Conservation (phyloP, 2,797 vertebrate genomes). For the Onychomys torridus region DNA sequence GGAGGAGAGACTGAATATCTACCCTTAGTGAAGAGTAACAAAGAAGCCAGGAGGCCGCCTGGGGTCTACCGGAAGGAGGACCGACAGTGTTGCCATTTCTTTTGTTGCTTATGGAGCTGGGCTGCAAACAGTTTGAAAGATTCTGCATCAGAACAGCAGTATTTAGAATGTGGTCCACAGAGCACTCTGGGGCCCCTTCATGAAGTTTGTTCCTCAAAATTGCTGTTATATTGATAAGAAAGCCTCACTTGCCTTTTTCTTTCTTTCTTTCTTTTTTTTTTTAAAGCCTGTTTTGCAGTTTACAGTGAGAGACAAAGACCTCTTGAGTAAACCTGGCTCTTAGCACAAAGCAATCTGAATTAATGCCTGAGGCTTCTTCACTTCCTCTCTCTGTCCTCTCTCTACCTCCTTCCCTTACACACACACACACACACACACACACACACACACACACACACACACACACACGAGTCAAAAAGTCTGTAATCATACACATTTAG, state of each 20-base stretch:
- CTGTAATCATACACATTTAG: background rate
- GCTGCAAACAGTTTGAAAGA: conserved; percentile 18
- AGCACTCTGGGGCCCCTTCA: background rate
- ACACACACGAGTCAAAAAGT: background rate
- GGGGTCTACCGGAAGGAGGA: background rate
- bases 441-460: background rate
- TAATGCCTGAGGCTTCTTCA: background rate
- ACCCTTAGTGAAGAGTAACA: conserved; percentile 5
- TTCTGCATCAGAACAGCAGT: background rate
- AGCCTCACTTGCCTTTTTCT: background rate
- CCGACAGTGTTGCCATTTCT: background rate
- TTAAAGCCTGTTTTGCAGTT: background rate
- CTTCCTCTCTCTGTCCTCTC: background rate
- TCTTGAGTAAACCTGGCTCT: background rate
- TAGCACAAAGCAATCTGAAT: background rate
- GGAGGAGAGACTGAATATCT: background rate
- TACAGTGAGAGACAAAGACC: background rate
- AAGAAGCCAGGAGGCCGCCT: background rate
- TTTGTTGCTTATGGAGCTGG: background rate
- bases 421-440: background rate
- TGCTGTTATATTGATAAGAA: background rate
- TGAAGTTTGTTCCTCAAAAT: background rate
- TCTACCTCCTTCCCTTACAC: too few species aligned
- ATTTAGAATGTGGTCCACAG: background rate
- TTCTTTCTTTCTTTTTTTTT: too few species aligned